Evolutionary conservation across 2,888 invertebrate species (phyloP), one percentile per base, ranked within the genome.

Genomic region (Drosophila subquinaria): DNA sequence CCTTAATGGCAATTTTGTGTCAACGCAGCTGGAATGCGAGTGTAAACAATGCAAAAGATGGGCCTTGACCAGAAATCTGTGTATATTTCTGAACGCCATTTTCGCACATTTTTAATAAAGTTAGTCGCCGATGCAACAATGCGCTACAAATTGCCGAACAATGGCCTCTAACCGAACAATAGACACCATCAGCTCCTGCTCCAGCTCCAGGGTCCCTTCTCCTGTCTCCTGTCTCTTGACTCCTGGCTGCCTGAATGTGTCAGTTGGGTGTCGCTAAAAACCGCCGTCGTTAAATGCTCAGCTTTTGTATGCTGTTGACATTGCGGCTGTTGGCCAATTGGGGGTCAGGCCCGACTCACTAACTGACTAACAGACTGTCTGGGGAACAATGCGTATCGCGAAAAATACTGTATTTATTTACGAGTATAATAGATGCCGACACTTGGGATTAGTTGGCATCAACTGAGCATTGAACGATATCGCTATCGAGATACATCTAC

Each of bases 371-470:
- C 38, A 45, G 36, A 8, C 43, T 55, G 45, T 50, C 42, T 50
- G 53, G 62, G 53, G 50, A 62, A 65, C 63, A 81, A 72, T 66
- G 73, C 45, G 60, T 66, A 63, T 40, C 65, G 67, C 55, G 67
- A 48, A 47, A 62, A 66, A 76, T 59, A 56, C 69, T 48, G 55
- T 68, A 57, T 76, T 67, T 67, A 61, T 63, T 62, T 62, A n/a
- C 23, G 23, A 5, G 45, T 36, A 61, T 48, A 72, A 69, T 82
- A 73, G 74, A 69, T 76, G 80, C 80, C 66, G 88, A 67, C 88
- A 70, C 76, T 76, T 52, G 80, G 86, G 85, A 89, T 89, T 89
- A 84, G 79, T 69, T 68, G 76, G 88, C 79, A 79, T 89, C 76
- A 79, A 71, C 64, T 72, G 75, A 57, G 79, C 84, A 81, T 73